Evolutionary conservation across 92 coral and sea anemone genomes (phyloP).

Genomic region (Montipora capitata): DNA sequence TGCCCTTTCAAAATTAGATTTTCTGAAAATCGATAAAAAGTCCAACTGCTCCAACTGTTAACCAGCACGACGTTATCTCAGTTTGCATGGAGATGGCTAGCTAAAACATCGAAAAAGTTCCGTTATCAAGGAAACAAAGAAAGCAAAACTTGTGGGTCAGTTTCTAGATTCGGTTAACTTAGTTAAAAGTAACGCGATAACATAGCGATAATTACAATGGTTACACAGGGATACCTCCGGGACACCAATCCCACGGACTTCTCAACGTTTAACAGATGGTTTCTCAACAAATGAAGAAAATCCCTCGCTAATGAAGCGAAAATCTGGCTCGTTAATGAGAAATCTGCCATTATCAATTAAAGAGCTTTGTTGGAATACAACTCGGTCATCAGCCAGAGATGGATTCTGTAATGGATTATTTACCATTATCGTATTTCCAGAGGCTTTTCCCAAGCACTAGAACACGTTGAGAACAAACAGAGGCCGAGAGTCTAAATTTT

Average conservation of each 20-base stretch:
- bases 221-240: constrained; percentile 30
- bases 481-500: too few species aligned
- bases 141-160: too few species aligned
- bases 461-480: too few species aligned
- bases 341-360: neutral
- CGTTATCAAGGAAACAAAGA: too few species aligned
- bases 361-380: neutral
- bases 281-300: neutral
- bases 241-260: neutral
- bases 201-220: constrained; percentile 2
- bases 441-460: neutral
- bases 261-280: neutral
- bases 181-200: neutral
- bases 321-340: constrained; percentile 20
- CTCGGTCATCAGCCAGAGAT: neutral
- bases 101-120: too few species aligned
- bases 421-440: neutral
- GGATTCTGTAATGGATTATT: too few species aligned
- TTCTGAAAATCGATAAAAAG: constrained; percentile 46
- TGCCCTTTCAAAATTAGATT: constrained; percentile 34
- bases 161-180: too few species aligned
- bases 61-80: too few species aligned
- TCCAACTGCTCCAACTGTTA: neutral
- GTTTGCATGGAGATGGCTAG: too few species aligned
- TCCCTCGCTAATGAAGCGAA: constrained; percentile 7